Evolutionary conservation across 2,113 vertebrate genomes (phyloP).

Genomic region (Nesoenas mayeri): DNA sequence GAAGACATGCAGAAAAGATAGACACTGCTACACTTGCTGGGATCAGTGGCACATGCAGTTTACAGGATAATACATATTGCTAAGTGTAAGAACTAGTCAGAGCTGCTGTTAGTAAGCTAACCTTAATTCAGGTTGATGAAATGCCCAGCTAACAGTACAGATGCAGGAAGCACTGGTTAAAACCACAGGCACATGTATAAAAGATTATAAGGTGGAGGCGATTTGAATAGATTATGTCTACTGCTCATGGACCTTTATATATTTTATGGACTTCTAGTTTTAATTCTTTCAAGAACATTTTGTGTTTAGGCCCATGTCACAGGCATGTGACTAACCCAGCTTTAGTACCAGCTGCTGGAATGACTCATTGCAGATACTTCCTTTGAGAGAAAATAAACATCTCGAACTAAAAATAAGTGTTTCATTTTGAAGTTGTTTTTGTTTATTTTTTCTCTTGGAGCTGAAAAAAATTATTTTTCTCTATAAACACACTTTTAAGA

Average conservation of each 20-base stretch:
- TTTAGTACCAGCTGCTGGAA: neutral
- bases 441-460: neutral
- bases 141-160: neutral
- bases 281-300: neutral
- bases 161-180: neutral
- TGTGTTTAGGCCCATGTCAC: neutral
- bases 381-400: neutral
- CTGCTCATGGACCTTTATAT: neutral
- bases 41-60: neutral
- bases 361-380: neutral
- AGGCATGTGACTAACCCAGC: neutral
- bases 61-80: neutral
- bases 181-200: accelerated
- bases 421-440: neutral
- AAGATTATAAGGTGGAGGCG: neutral
- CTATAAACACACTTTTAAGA: neutral
- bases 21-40: neutral
- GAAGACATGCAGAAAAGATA: neutral
- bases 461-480: neutral
- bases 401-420: neutral
- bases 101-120: neutral
- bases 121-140: neutral
- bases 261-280: neutral
- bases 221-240: neutral
- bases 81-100: neutral